Percentiles rank a stretch among this genome's conserved stretches.
phyloP scores from a whole-genome alignment of 1,140 invertebrate genomes.

The Ptiloglossa arizonensis region DNA sequence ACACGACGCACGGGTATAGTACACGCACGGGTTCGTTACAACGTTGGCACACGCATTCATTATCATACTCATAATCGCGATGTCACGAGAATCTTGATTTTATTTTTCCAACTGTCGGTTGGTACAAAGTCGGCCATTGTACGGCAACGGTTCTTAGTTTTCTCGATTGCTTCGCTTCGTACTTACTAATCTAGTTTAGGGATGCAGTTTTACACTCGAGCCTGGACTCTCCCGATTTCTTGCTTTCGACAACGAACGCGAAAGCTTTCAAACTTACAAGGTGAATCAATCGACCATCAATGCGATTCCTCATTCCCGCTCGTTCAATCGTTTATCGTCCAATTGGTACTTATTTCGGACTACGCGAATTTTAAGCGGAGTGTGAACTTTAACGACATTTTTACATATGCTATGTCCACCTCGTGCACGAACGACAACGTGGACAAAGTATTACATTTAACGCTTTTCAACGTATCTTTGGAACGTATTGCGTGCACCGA shows the following conservation, averaged over 20 bases:
- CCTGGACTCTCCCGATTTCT: conserved; percentile 27
- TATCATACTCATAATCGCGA: conserved; percentile 45
- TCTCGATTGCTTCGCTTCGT: not conserved
- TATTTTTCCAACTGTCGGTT: not conserved
- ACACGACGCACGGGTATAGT: conserved; percentile 43
- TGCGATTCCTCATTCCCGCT: too few species aligned
- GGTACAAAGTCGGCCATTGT: conserved; percentile 26
- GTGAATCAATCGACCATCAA: not conserved
- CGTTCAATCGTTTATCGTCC: not conserved
- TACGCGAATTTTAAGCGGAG: too few species aligned
- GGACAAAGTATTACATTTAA: too few species aligned
- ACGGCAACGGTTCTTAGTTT: conserved; percentile 1
- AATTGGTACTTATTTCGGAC: too few species aligned
- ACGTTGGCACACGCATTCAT: conserved; percentile 36
- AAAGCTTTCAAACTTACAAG: not conserved
- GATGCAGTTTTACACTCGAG: conserved; percentile 4
- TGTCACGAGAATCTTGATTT: conserved; percentile 25
- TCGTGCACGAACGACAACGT: not conserved
- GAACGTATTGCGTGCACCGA: too few species aligned
- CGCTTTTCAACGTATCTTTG: too few species aligned
- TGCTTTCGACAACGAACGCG: not conserved
- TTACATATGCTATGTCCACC: too few species aligned
- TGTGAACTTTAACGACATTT: too few species aligned
- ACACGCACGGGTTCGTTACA: conserved; percentile 9
- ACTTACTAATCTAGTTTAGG: conserved; percentile 29